A percentile compares a stretch with the other conserved stretches of the same genome.
Conservation (phyloP, 2,797 vertebrate species). For the Kryptopterus vitreolus region DNA sequence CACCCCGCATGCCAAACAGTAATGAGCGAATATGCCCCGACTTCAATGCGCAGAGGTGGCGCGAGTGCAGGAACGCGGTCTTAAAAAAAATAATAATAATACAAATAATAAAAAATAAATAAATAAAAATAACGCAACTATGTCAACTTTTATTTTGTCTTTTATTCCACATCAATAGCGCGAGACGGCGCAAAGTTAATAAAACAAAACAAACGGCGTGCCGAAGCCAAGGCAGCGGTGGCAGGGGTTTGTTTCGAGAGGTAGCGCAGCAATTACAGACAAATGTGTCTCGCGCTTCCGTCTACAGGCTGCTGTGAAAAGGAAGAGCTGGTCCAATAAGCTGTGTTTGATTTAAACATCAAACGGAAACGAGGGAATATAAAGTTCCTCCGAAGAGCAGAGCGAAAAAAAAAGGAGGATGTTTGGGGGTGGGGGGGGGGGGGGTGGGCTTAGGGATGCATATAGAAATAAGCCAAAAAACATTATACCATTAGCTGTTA, state of each 20-base stretch:
- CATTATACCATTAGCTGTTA: constrained; percentile 78
- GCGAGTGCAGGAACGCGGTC: constrained; percentile 56
- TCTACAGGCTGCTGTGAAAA: constrained; percentile 53
- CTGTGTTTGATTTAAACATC: constrained; percentile 76
- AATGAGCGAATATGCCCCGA: constrained; percentile 78
- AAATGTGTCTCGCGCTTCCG: constrained; percentile 72
- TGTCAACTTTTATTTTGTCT: constrained; percentile 79
- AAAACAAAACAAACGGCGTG: constrained; percentile 71
- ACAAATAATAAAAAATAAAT: constrained; percentile 68
- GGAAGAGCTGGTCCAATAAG: constrained; percentile 73
- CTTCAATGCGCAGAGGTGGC: constrained; percentile 69
- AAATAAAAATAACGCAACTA: constrained; percentile 60
- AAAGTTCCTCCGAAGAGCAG: constrained; percentile 60
- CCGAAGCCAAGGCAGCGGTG: constrained; percentile 58
- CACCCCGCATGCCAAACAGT: constrained; percentile 67
- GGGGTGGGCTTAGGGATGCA: constrained; percentile 51
- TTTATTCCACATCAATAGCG: constrained; percentile 79
- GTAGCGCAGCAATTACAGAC: constrained; percentile 78
- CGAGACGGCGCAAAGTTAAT: constrained; percentile 68
- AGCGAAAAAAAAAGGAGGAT: too few relatives aligned
- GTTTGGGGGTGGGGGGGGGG: constrained; percentile 6
- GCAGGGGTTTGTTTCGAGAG: constrained; percentile 69
- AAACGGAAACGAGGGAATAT: constrained; percentile 52
- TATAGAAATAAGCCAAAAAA: constrained; percentile 70
- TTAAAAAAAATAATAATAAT: constrained; percentile 65